Evolutionary conservation across 2,113 vertebrate genomes (phyloP).

Genomic region (Oncorhynchus nerka): DNA sequence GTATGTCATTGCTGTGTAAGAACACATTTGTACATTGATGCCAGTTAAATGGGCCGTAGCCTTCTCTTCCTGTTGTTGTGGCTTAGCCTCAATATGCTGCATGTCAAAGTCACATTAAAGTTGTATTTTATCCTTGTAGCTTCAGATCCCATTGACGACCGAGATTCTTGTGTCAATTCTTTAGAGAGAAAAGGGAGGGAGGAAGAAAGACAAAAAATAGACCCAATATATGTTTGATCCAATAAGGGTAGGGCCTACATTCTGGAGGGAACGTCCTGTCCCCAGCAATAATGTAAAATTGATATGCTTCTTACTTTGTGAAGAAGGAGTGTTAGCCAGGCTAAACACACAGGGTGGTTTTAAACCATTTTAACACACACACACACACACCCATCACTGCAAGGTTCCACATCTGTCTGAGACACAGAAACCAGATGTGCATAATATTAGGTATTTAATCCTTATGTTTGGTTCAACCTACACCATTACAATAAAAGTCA

Average conservation of each 20-base stretch:
- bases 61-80: conserved; percentile 17
- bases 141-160: conserved; percentile 32
- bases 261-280: conserved; percentile 5
- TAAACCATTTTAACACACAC: neutral
- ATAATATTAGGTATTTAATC: too few relatives aligned
- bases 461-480: too few relatives aligned
- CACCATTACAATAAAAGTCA: too few relatives aligned
- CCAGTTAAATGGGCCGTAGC: conserved; percentile 5
- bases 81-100: conserved; percentile 26
- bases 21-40: conserved; percentile 17
- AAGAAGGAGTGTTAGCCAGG: conserved; percentile 6
- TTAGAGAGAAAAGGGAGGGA: conserved; percentile 38
- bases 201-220: neutral
- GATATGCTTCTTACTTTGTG: conserved; percentile 17
- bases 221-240: neutral
- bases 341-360: neutral
- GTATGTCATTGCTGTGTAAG: conserved; percentile 15
- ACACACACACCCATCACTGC: neutral
- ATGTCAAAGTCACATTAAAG: conserved; percentile 35
- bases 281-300: conserved; percentile 29
- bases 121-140: conserved; percentile 23
- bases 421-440: too few relatives aligned
- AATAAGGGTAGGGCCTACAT: neutral
- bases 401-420: too few relatives aligned
- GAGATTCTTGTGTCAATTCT: conserved; percentile 43